These are phyloP conservation scores for Lasioglossum lativentre DNA, from an alignment of 2,888 invertebrate species.

Conservation along the genomic window DNA sequence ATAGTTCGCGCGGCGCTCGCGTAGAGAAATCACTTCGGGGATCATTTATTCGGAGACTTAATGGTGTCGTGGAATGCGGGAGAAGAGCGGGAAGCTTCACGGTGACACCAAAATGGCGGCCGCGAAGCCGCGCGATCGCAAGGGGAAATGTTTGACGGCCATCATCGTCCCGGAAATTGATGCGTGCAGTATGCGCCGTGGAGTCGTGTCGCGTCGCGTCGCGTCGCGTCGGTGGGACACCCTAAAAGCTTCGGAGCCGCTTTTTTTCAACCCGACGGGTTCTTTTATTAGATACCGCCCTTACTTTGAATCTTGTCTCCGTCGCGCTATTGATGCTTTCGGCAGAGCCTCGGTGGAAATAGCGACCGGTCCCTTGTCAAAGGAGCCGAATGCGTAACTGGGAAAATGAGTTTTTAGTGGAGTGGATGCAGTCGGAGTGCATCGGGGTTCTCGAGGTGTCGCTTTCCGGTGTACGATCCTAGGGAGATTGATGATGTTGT, in stretches of 20 bases:
- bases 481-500: not conserved
- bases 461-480: not conserved
- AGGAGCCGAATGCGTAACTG: not conserved
- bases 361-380: not conserved
- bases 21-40: constrained; percentile 62
- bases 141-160: constrained; percentile 53
- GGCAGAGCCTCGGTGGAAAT: constrained; percentile 27
- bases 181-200: constrained; percentile 59
- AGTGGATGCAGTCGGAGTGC: not conserved
- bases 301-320: not conserved
- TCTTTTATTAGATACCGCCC: constrained; percentile 58
- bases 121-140: constrained; percentile 23
- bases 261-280: constrained; percentile 28
- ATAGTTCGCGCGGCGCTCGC: constrained; percentile 59
- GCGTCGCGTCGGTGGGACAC: constrained; percentile 30
- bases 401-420: not conserved
- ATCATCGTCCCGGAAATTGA: constrained; percentile 71
- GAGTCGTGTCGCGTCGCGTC: no score
- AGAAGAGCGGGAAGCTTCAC: constrained; percentile 58
- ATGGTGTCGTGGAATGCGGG: constrained; percentile 69
- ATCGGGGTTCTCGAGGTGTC: not conserved
- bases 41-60: constrained; percentile 76
- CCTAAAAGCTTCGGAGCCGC: constrained; percentile 49
- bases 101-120: constrained; percentile 70
- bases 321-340: constrained; percentile 27